Conservation (phyloP, 2,113 vertebrate species). For the Leptobrachium ailaonicum region DNA sequence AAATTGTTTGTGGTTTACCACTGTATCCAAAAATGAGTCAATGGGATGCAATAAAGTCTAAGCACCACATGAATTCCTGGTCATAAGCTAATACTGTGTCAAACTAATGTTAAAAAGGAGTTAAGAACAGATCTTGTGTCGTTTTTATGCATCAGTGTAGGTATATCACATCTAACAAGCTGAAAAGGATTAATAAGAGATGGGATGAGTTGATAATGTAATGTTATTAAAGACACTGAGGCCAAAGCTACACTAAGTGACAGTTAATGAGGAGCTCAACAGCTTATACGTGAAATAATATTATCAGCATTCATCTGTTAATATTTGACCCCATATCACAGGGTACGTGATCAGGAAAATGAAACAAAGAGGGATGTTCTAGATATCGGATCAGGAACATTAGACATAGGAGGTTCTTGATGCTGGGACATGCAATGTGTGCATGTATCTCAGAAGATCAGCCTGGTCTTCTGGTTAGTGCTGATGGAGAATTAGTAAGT, state of each 20-base stretch:
- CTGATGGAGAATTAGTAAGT: constrained; percentile 74
- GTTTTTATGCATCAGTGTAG: not conserved
- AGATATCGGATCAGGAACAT: no score
- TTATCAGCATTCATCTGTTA: constrained; percentile 52
- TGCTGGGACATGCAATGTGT: constrained; percentile 73
- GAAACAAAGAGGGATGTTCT: constrained; percentile 55
- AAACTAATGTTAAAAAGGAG: no score
- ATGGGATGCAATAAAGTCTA: not conserved
- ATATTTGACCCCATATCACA: constrained; percentile 5
- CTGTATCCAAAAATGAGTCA: not conserved
- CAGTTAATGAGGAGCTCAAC: constrained; percentile 22
- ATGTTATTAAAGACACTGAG: constrained; percentile 1
- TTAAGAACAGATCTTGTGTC: no score
- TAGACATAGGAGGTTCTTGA: no score
- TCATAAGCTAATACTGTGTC: not conserved
- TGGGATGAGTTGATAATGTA: constrained; percentile 10
- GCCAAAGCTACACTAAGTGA: constrained; percentile 2
- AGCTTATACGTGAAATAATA: constrained; percentile 50
- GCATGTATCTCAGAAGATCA: constrained; percentile 57
- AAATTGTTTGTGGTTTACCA: not conserved
- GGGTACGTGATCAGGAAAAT: constrained; percentile 46
- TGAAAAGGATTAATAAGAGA: constrained; percentile 22
- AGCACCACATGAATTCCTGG: not conserved
- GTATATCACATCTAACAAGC: constrained; percentile 3
- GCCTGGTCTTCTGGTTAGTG: constrained; percentile 73